phyloP scores from a whole-genome alignment of 2,113 vertebrate species.

The Hemichromis elongatus region DNA sequence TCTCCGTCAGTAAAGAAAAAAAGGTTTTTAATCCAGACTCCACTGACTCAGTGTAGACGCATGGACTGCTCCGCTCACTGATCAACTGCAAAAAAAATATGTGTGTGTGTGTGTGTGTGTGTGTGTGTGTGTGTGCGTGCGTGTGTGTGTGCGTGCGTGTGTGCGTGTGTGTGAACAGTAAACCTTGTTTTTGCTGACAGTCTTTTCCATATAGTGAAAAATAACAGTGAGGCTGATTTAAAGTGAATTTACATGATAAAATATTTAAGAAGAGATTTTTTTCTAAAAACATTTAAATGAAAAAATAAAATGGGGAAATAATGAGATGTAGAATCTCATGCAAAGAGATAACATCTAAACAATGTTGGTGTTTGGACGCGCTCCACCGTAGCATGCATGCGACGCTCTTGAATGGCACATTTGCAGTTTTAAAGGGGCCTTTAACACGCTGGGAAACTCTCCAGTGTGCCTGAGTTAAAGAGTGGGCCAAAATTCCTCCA shows the following conservation, averaged over 20 bases:
- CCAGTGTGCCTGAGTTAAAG: not conserved
- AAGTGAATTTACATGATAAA: not conserved
- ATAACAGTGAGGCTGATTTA: not conserved
- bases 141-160: accelerated
- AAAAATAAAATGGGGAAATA: not conserved
- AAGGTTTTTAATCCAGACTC: not conserved
- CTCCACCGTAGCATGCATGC: not conserved
- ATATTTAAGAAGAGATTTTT: not conserved
- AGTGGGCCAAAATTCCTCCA: not conserved
- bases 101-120: not conserved
- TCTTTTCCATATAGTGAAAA: not conserved
- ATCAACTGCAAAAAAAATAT: not conserved
- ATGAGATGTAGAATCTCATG: not conserved
- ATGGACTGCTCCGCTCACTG: constrained; percentile 38
- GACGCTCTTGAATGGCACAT: not conserved
- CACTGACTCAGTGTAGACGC: constrained; percentile 7
- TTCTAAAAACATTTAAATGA: not conserved
- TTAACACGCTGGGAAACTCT: not conserved
- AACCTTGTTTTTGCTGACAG: not conserved
- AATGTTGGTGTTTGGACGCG: not conserved
- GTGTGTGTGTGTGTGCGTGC: not conserved
- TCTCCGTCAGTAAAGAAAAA: not conserved
- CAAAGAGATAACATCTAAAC: not conserved
- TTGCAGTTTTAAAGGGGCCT: not conserved
- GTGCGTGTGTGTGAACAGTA: not conserved